Evolutionary conservation across 2,797 vertebrate genomes (phyloP).

Genomic region (Propithecus perrieri): DNA sequence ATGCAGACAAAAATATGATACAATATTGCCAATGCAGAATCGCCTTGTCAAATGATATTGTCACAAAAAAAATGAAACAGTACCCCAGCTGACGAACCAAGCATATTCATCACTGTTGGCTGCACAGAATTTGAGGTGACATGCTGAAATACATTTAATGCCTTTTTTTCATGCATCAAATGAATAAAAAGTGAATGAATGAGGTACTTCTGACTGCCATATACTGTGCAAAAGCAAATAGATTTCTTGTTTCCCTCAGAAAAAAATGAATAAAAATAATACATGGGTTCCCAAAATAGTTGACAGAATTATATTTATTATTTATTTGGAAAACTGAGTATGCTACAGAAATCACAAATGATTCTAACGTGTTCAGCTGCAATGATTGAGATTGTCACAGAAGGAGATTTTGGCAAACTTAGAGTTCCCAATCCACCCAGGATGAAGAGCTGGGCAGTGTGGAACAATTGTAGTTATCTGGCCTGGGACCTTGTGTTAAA

Average conservation of each 20-base stretch:
- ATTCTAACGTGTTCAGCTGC: constrained; percentile 56
- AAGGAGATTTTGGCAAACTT: not conserved
- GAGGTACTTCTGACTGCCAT: constrained; percentile 78
- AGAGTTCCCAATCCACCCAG: too few species aligned
- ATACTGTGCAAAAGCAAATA: constrained; percentile 78
- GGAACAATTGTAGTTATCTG: not conserved
- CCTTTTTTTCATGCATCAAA: constrained; percentile 85
- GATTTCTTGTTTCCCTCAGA: constrained; percentile 79
- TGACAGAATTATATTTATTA: constrained; percentile 82
- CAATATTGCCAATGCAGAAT: constrained; percentile 85
- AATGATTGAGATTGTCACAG: constrained; percentile 41
- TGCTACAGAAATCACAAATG: constrained; percentile 72
- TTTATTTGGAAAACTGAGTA: constrained; percentile 80
- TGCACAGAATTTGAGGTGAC: constrained; percentile 85
- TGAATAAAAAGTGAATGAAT: constrained; percentile 83
- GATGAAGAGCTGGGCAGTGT: not conserved
- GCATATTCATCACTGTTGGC: constrained; percentile 86
- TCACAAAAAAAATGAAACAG: constrained; percentile 86
- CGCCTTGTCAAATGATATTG: constrained; percentile 87
- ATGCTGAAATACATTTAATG: constrained; percentile 86
- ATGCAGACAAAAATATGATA: constrained; percentile 88
- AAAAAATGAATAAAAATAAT: constrained; percentile 71
- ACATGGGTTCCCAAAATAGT: constrained; percentile 58
- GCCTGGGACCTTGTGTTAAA: not conserved
- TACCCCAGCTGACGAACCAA: constrained; percentile 82